phyloP scores from a whole-genome alignment of 2,888 invertebrate species.

The Sinotaia quadrata region DNA sequence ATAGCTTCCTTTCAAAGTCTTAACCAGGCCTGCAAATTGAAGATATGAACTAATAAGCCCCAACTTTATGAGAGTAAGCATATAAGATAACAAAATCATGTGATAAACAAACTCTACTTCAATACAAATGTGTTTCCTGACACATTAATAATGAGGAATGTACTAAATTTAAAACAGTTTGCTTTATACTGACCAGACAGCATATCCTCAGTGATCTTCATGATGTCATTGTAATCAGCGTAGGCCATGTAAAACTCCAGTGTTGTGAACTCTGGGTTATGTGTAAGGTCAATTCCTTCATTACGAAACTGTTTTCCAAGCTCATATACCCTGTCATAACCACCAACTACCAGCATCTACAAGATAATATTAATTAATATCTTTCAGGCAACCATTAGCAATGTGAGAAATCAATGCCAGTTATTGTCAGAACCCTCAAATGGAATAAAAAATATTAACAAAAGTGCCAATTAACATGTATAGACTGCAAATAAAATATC shows the following conservation, averaged over 20 bases:
- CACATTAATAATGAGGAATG: too few species aligned
- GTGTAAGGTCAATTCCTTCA: conserved; percentile 98
- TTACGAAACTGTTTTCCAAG: conserved; percentile 92
- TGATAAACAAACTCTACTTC: background rate
- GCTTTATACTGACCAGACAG: conserved; percentile 87
- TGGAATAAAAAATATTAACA: too few species aligned
- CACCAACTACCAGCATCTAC: conserved; percentile 96
- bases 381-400: background rate
- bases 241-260: conserved; percentile 99
- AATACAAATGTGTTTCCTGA: too few species aligned
- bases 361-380: conserved; percentile 16
- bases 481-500: too few species aligned
- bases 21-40: conserved; percentile 84
- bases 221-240: conserved; percentile 97
- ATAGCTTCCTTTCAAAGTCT: conserved; percentile 89
- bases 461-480: too few species aligned
- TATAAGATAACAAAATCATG: background rate
- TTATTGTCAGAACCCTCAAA: too few species aligned
- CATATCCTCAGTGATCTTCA: conserved; percentile 91
- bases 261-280: conserved; percentile 99
- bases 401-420: background rate
- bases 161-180: too few species aligned
- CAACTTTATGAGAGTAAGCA: background rate
- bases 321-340: conserved; percentile 90
- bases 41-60: conserved; percentile 8